Conservation (phyloP, 2,888 invertebrate species). For the Spisula solida region DNA sequence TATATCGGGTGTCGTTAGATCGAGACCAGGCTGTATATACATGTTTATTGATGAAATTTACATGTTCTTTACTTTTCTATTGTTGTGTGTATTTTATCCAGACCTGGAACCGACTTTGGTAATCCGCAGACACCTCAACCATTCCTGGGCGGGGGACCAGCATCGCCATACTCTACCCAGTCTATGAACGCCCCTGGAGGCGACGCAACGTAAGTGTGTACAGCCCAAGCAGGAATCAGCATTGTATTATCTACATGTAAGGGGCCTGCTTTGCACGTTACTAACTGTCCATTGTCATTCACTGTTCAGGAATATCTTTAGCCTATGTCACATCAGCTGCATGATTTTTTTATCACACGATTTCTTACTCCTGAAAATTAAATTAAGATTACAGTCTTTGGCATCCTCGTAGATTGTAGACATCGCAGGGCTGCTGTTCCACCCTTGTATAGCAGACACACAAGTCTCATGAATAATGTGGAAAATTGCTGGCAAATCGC, state of each 20-base stretch:
- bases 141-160: constrained; percentile 39
- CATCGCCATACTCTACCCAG: constrained; percentile 56
- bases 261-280: constrained; percentile 49
- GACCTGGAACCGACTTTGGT: constrained; percentile 56
- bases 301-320: neutral
- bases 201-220: constrained; percentile 44
- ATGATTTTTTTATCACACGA: neutral
- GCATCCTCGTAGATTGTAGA: too few relatives aligned
- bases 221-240: constrained; percentile 26
- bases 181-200: neutral
- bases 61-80: too few relatives aligned
- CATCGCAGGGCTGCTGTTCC: too few relatives aligned
- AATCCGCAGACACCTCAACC: constrained; percentile 74
- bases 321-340: neutral
- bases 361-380: too few relatives aligned
- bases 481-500: too few relatives aligned
- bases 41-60: too few relatives aligned
- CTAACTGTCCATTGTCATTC: neutral
- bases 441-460: too few relatives aligned
- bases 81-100: neutral
- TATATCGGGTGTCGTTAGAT: too few relatives aligned
- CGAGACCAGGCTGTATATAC: too few relatives aligned
- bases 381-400: too few relatives aligned
- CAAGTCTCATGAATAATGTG: too few relatives aligned
- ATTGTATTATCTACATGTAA: constrained; percentile 47